A percentile compares a stretch with the other conserved stretches of the same genome.
These are phyloP conservation scores for Aphelinus atriplicis DNA, from an alignment of 1,140 invertebrate species.

Conservation along the genomic window DNA sequence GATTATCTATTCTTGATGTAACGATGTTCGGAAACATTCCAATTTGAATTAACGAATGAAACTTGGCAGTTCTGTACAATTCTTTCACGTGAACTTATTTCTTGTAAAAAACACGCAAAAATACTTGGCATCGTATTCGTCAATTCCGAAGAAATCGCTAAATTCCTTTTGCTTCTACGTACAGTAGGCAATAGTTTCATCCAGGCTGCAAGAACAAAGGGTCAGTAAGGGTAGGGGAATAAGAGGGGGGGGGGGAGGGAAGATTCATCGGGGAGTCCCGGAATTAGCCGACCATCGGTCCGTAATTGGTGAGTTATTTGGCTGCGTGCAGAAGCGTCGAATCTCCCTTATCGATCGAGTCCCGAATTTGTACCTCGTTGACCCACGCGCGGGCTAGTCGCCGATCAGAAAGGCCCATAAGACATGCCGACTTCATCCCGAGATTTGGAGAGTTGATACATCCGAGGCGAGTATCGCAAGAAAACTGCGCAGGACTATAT, in stretches of 20 bases:
- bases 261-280: constrained; percentile 39
- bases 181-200: no score
- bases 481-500: constrained; percentile 18
- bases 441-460: neutral
- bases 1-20: no score
- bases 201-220: no score
- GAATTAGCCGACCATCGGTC: constrained; percentile 26
- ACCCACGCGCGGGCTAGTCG: no score
- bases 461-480: neutral
- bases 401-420: neutral
- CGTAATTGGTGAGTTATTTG: constrained; percentile 31
- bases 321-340: neutral
- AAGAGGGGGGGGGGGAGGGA: constrained; percentile 18
- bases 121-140: no score
- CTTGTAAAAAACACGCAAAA: no score
- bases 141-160: no score
- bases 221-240: neutral
- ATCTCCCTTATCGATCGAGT: neutral
- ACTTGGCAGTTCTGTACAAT: no score
- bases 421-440: constrained; percentile 12
- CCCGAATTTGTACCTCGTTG: constrained; percentile 11
- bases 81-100: no score
- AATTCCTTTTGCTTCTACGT: no score
- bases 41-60: no score
- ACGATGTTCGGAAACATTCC: no score